Conservation (phyloP, 2,888 invertebrate species). For the Tryphoninae sp. region DNA sequence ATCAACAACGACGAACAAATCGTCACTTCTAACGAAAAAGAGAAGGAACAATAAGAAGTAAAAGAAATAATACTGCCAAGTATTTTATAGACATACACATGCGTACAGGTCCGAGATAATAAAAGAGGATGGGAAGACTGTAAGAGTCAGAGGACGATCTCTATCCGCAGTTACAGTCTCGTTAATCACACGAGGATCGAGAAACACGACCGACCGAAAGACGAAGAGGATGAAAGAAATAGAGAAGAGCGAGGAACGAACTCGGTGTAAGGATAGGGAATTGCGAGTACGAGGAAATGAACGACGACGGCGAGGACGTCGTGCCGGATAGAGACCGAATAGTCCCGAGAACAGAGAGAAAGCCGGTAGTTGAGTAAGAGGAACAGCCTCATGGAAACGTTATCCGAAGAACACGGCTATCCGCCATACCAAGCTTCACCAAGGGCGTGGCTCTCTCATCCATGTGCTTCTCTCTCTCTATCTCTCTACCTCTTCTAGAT, state of each 20-base stretch:
- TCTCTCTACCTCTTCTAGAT: neutral
- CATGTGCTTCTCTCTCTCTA: slow-evolving; percentile 6
- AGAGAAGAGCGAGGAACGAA: slow-evolving; percentile 28
- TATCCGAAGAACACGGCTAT: slow-evolving; percentile 61
- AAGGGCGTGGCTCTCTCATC: slow-evolving; percentile 60
- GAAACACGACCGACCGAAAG: slow-evolving; percentile 68
- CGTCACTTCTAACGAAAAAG: slow-evolving; percentile 3
- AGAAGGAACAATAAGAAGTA: slow-evolving; percentile 7
- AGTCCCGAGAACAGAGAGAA: slow-evolving; percentile 34
- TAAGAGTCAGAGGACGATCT: slow-evolving; percentile 56
- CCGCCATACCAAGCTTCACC: slow-evolving; percentile 56
- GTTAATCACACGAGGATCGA: slow-evolving; percentile 66
- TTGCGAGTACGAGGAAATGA: slow-evolving; percentile 28
- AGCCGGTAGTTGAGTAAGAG: slow-evolving; percentile 58
- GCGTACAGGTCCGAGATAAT: slow-evolving; percentile 19
- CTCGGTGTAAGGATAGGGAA: slow-evolving; percentile 37
- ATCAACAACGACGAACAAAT: slow-evolving; percentile 1
- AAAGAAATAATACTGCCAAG: slow-evolving; percentile 36
- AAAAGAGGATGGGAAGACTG: slow-evolving; percentile 29
- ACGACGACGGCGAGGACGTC: slow-evolving; percentile 30
- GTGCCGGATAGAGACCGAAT: slow-evolving; percentile 32
- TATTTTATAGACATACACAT: slow-evolving; percentile 1
- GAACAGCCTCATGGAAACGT: slow-evolving; percentile 61
- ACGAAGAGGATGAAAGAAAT: slow-evolving; percentile 56
- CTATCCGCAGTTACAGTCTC: slow-evolving; percentile 59